phyloP scores from a whole-genome alignment of 2,888 invertebrate species.

The Didymodactylos carnosus region DNA sequence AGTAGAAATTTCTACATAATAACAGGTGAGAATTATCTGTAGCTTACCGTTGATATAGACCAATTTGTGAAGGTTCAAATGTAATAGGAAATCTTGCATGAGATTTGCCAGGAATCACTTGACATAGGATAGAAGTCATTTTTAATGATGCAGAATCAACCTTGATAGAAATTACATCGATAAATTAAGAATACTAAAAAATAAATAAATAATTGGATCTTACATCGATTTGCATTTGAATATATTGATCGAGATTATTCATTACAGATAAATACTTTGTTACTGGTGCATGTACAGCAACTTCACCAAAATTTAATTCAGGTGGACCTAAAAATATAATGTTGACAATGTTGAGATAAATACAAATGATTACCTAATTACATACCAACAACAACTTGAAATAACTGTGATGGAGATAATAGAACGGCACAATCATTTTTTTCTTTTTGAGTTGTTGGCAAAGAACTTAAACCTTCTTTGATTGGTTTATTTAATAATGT shows the following conservation, averaged over 20 bases:
- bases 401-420: constrained; percentile 28
- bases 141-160: constrained; percentile 32
- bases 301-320: constrained; percentile 28
- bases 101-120: constrained; percentile 31
- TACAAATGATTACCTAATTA: background rate
- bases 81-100: constrained; percentile 31
- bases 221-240: constrained; percentile 31
- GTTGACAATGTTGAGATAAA: background rate
- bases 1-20: background rate
- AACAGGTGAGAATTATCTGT: background rate
- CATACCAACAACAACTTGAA: constrained; percentile 29
- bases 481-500: constrained; percentile 11
- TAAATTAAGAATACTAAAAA: background rate
- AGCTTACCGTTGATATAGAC: background rate
- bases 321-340: constrained; percentile 24
- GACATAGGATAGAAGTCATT: constrained; percentile 32
- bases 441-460: constrained; percentile 26
- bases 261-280: constrained; percentile 28
- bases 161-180: constrained; percentile 17
- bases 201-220: constrained; percentile 1
- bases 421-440: constrained; percentile 26
- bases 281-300: constrained; percentile 29
- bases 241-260: constrained; percentile 30
- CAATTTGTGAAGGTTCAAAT: constrained; percentile 23
- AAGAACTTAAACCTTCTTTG: constrained; percentile 29